Conservation (phyloP, 2,888 invertebrate genomes). For the Sinhomidia bicolor region DNA sequence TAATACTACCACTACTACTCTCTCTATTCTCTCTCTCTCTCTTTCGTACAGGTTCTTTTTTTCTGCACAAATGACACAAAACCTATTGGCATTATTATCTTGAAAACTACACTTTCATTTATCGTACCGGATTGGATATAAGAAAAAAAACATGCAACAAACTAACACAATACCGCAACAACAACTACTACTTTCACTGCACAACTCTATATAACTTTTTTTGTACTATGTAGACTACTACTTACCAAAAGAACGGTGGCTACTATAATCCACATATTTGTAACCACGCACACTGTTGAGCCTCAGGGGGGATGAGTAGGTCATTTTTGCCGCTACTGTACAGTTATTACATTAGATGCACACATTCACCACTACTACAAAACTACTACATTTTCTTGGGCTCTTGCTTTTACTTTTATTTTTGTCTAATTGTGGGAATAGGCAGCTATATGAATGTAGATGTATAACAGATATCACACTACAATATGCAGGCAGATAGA, state of each 20-base stretch:
- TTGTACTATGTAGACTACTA: not conserved
- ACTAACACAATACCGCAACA: not conserved
- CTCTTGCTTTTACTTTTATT: not conserved
- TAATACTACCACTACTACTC: no score
- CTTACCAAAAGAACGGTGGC: constrained; percentile 71
- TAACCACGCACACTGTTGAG: constrained; percentile 60
- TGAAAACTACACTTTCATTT: not conserved
- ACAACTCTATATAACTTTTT: no score
- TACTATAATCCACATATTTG: constrained; percentile 73
- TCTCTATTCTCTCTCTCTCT: no score
- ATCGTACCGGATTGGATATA: not conserved
- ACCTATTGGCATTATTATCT: not conserved
- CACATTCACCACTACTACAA: constrained; percentile 26
- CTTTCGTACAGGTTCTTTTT: not conserved
- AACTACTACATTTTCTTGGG: not conserved
- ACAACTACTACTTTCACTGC: no score
- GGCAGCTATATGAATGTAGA: not conserved
- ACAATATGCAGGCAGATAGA: not conserved
- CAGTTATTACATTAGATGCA: constrained; percentile 16
- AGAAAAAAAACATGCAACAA: not conserved
- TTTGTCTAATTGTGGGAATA: not conserved
- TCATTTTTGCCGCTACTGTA: constrained; percentile 62
- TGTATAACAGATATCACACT: constrained; percentile 4
- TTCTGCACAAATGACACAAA: constrained; percentile 22
- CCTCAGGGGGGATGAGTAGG: constrained; percentile 62